Evolutionary conservation across 2,888 invertebrate species (phyloP).

Genomic region (Zhuqinia jingwanae): DNA sequence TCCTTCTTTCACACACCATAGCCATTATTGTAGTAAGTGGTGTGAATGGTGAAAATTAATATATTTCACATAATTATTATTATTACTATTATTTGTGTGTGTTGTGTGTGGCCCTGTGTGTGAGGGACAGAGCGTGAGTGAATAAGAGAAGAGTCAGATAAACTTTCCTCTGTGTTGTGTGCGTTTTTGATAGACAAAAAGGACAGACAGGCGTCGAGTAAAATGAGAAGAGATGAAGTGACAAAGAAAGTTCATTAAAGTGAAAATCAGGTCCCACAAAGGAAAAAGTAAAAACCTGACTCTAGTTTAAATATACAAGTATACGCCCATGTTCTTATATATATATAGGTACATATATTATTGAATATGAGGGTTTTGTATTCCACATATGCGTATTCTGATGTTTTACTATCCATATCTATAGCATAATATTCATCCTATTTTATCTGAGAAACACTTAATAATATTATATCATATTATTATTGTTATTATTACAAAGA

Average conservation of each 20-base stretch:
- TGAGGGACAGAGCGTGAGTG: constrained; percentile 22
- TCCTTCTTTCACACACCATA: too few relatives aligned
- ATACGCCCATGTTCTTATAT: background rate
- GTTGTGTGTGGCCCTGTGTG: too few relatives aligned
- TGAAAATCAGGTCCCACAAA: constrained; percentile 8
- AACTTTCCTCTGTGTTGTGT: too few relatives aligned
- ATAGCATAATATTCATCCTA: background rate
- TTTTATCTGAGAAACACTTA: background rate
- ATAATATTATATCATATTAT: background rate
- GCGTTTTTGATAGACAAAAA: background rate
- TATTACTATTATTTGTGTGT: background rate
- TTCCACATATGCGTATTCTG: too few relatives aligned
- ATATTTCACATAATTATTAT: constrained; percentile 22
- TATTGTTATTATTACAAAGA: background rate
- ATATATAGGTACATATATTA: background rate
- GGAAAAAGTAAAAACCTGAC: background rate
- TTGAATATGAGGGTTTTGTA: background rate
- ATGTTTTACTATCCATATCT: too few relatives aligned
- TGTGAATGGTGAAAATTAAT: constrained; percentile 25
- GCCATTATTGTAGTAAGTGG: constrained; percentile 2
- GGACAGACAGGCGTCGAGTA: background rate
- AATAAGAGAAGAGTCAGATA: background rate
- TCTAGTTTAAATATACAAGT: background rate
- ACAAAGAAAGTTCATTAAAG: constrained; percentile 30
- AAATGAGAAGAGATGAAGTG: background rate